Evolutionary conservation across 2,888 invertebrate genomes (phyloP).

Genomic region (Protophormia terraenovae): DNA sequence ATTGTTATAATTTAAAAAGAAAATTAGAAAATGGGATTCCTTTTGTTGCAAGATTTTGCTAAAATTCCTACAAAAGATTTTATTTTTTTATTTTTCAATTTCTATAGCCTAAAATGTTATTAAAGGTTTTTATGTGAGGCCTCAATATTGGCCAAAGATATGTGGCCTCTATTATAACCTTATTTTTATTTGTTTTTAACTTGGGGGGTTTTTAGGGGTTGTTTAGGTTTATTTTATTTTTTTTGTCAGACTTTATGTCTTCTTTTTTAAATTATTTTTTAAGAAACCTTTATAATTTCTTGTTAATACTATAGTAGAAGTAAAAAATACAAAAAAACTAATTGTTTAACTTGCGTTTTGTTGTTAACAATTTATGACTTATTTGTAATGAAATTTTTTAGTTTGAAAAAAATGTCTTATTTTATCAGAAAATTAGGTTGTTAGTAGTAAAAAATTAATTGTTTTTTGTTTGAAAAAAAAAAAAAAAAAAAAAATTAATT

Average conservation of each 20-base stretch:
- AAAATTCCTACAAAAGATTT: neutral
- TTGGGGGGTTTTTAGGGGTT: conserved; percentile 13
- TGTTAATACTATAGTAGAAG: neutral
- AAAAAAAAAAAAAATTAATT: no score
- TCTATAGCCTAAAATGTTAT: neutral
- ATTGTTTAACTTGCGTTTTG: neutral
- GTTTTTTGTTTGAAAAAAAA: no score
- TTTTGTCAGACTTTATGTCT: conserved; percentile 2
- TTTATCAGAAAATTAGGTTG: conserved; percentile 24
- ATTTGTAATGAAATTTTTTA: neutral
- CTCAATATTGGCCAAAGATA: conserved; percentile 72
- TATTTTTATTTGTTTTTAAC: conserved; percentile 44
- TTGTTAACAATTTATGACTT: neutral
- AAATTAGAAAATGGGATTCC: conserved; percentile 72
- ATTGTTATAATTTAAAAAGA: conserved; percentile 31
- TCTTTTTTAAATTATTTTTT: neutral
- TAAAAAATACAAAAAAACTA: neutral
- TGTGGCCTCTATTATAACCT: conserved; percentile 69
- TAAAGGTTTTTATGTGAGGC: conserved; percentile 60
- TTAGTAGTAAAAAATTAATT: neutral
- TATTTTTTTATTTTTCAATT: no score
- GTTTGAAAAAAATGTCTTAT: neutral
- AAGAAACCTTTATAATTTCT: neutral
- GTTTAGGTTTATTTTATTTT: neutral
- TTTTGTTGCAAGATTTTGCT: conserved; percentile 31